Evolutionary conservation across 2,888 invertebrate genomes (phyloP).

Genomic region (Camponotus fellah): DNA sequence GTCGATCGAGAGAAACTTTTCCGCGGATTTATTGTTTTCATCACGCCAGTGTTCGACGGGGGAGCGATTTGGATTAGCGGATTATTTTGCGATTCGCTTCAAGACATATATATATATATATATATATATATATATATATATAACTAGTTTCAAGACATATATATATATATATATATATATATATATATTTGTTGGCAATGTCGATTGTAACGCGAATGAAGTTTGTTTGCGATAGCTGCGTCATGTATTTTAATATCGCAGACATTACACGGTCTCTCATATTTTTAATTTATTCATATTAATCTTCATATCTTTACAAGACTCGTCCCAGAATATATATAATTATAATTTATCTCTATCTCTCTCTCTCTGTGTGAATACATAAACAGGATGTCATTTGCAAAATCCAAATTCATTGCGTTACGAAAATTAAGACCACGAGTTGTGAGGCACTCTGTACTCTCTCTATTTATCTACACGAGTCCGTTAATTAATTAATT

Average conservation of each 20-base stretch:
- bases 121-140: background rate
- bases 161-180: background rate
- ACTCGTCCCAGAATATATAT: background rate
- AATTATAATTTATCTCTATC: background rate
- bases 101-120: background rate
- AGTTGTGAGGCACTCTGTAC: background rate
- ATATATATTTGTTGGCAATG: background rate
- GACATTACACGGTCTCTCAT: background rate
- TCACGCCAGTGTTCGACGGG: conserved; percentile 38
- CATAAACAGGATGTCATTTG: background rate
- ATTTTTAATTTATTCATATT: background rate
- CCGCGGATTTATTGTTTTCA: conserved; percentile 47
- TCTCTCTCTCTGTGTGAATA: background rate
- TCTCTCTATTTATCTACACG: background rate
- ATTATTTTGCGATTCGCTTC: conserved; percentile 25
- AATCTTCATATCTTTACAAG: background rate
- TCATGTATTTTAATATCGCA: conserved; percentile 5
- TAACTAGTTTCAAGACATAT: background rate
- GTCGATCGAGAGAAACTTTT: conserved; percentile 33
- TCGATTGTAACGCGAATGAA: conserved; percentile 20
- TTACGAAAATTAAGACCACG: background rate
- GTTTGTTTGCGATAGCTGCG: background rate
- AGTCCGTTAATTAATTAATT: conserved; percentile 20
- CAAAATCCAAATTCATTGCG: background rate
- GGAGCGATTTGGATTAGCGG: conserved; percentile 36